phyloP scores from a whole-genome alignment of 2,888 invertebrate genomes.

The Nipponacmea schrenckii region DNA sequence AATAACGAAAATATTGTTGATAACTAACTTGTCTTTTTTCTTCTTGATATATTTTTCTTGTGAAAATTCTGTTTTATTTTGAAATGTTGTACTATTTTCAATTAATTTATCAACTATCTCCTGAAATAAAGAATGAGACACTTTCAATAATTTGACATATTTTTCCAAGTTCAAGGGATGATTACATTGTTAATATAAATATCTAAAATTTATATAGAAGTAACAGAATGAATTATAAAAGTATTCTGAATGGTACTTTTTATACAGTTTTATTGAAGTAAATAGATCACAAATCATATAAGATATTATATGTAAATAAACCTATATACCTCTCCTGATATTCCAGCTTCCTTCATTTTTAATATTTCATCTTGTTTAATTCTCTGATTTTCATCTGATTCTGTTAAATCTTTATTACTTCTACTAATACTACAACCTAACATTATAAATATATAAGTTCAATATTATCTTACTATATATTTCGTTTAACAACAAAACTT shows the following conservation, averaged over 20 bases:
- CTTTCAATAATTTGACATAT: no score
- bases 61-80: slow-evolving; percentile 85
- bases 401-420: slow-evolving; percentile 84
- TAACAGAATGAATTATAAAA: no score
- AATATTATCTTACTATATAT: background rate
- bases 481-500: background rate
- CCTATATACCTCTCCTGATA: slow-evolving; percentile 73
- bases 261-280: no score
- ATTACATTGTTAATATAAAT: no score
- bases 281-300: slow-evolving; percentile 1
- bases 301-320: background rate
- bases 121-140: slow-evolving; percentile 48
- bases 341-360: slow-evolving; percentile 80
- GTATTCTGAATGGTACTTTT: no score
- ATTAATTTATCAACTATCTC: slow-evolving; percentile 88
- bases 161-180: no score
- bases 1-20: no score
- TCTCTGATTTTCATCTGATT: slow-evolving; percentile 83
- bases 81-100: slow-evolving; percentile 90
- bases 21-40: slow-evolving; percentile 93
- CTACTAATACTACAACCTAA: slow-evolving; percentile 23
- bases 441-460: background rate
- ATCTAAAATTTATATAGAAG: no score
- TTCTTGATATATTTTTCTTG: slow-evolving; percentile 92
- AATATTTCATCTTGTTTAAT: slow-evolving; percentile 85